Evolutionary conservation across 2,797 vertebrate species (phyloP).

Genomic region (Staurois parvus): DNA sequence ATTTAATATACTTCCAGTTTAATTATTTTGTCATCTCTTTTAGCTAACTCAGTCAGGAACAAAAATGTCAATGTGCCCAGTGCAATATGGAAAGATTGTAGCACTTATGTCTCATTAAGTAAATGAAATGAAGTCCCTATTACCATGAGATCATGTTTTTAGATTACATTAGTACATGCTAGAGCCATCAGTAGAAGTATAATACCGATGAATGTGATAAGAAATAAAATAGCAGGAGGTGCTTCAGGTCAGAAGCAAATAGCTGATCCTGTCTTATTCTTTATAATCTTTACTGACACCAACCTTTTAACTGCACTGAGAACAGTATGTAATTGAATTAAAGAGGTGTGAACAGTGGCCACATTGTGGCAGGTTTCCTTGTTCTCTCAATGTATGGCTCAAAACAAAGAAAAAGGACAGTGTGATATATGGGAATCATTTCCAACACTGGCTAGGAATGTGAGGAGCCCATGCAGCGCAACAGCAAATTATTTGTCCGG

Average conservation of each 20-base stretch:
- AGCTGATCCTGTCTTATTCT: constrained; percentile 11
- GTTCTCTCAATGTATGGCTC: background rate
- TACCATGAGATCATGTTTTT: constrained; percentile 10
- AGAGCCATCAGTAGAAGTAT: background rate
- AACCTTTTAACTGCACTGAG: constrained; percentile 38
- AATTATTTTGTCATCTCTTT: background rate
- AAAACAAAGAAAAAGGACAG: constrained; percentile 8
- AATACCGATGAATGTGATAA: constrained; percentile 11
- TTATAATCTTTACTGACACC: constrained; percentile 41
- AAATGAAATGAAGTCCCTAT: constrained; percentile 17
- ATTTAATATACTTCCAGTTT: background rate
- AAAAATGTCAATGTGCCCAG: constrained; percentile 13
- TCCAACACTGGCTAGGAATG: constrained; percentile 5
- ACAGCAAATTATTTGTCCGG: background rate
- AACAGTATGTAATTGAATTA: constrained; percentile 51
- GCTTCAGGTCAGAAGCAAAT: constrained; percentile 16
- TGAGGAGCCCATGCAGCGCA: background rate
- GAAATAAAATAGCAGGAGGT: constrained; percentile 10
- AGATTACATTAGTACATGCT: constrained; percentile 18
- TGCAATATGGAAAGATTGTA: constrained; percentile 18
- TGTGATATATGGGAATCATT: constrained; percentile 41
- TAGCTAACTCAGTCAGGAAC: background rate
- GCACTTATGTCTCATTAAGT: constrained; percentile 15
- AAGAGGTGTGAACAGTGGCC: constrained; percentile 29
- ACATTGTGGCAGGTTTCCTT: constrained; percentile 25